Percentiles rank a stretch among this genome's conserved stretches.
Conservation (phyloP, 2,113 vertebrate species). For the Chlamydotis undulata region DNA sequence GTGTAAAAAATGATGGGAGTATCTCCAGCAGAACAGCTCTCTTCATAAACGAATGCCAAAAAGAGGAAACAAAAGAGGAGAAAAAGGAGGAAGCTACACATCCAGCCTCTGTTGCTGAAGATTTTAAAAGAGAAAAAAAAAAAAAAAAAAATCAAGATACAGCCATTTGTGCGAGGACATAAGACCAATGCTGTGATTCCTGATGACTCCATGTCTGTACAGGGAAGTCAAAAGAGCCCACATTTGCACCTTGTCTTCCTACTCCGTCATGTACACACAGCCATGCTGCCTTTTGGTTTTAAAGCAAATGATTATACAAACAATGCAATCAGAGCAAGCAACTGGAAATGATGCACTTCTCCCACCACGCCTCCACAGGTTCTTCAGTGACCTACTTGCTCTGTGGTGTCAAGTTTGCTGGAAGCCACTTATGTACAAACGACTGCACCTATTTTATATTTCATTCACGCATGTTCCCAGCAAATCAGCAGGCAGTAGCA, state of each 20-base stretch:
- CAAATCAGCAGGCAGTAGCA: background rate
- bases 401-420: background rate
- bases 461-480: background rate
- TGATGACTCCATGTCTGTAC: background rate
- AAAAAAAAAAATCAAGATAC: background rate
- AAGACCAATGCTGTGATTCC: background rate
- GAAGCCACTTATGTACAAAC: background rate
- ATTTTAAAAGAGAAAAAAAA: background rate
- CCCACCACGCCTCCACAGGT: rapidly evolving
- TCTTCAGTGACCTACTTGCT: background rate
- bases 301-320: background rate
- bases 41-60: background rate
- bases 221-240: background rate
- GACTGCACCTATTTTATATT: background rate
- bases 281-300: background rate
- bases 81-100: background rate
- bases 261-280: background rate
- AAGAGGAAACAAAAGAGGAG: background rate
- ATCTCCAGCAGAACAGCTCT: background rate
- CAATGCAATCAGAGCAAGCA: background rate
- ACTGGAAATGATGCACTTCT: background rate
- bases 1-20: background rate
- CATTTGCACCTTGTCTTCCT: background rate
- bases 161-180: background rate
- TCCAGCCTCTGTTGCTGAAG: background rate